These are phyloP conservation scores for Panorpa germanica DNA, from an alignment of 2,888 invertebrate species.

Conservation along the genomic window DNA sequence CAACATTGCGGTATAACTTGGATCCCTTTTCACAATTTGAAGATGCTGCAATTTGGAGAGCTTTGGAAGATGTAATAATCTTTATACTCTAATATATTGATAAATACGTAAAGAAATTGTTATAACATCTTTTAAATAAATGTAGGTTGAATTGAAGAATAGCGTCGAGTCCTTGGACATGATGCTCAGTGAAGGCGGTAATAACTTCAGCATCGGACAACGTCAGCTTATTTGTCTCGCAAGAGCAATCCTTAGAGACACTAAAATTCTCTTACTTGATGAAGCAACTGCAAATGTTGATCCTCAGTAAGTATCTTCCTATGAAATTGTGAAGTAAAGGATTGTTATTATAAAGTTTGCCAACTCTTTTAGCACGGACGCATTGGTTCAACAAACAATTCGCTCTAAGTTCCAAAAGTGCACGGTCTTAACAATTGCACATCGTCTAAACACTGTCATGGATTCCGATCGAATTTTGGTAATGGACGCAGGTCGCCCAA, in stretches of 20 bases:
- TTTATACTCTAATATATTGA: constrained; percentile 3
- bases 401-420: constrained; percentile 54
- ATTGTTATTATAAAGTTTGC: no score
- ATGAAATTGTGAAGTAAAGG: no score
- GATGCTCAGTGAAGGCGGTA: constrained; percentile 50
- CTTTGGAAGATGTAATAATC: constrained; percentile 38
- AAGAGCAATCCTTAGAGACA: constrained; percentile 53
- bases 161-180: constrained; percentile 42
- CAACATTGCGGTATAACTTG: constrained; percentile 46
- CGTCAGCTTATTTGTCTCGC: constrained; percentile 61
- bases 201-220: constrained; percentile 64
- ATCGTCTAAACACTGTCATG: constrained; percentile 78
- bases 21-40: constrained; percentile 45
- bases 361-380: no score
- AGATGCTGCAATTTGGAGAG: constrained; percentile 45
- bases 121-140: constrained; percentile 8
- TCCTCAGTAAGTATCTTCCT: no score
- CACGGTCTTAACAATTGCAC: constrained; percentile 80
- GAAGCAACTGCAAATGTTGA: constrained; percentile 35
- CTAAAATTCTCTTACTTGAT: constrained; percentile 45
- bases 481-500: constrained; percentile 46
- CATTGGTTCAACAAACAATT: constrained; percentile 65
- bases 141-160: constrained; percentile 54
- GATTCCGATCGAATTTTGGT: no score
- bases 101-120: not conserved